Evolutionary conservation across 2,888 invertebrate genomes (phyloP).

Genomic region (Ichneumoninae sp.): DNA sequence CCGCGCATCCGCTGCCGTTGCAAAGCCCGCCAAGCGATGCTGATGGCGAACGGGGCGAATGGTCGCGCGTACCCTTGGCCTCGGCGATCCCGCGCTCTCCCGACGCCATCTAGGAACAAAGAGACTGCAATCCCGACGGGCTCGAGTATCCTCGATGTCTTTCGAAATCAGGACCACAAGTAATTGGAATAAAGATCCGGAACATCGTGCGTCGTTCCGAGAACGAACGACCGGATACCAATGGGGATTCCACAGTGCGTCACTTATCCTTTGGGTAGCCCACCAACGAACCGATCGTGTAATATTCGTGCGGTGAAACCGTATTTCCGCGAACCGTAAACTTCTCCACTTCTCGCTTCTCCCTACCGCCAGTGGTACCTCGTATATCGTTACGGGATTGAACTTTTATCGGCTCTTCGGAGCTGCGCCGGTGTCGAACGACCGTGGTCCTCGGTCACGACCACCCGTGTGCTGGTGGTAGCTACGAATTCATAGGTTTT

Average conservation of each 20-base stretch:
- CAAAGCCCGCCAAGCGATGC: constrained; percentile 34
- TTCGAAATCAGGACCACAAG: not conserved
- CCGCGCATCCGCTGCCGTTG: constrained; percentile 68
- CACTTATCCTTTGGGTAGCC: constrained; percentile 30
- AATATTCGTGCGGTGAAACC: constrained; percentile 26
- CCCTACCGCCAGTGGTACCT: constrained; percentile 18
- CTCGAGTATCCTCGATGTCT: not conserved
- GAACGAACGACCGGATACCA: constrained; percentile 58
- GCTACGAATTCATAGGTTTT: constrained; percentile 8
- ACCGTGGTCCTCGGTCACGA: not conserved
- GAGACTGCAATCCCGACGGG: constrained; percentile 34
- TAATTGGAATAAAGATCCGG: constrained; percentile 1
- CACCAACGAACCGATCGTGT: constrained; percentile 53
- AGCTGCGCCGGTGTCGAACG: constrained; percentile 35
- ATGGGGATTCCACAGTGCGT: constrained; percentile 60
- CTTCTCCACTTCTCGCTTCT: constrained; percentile 6
- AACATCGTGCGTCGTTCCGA: constrained; percentile 55
- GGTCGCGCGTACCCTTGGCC: constrained; percentile 76
- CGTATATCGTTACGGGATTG: constrained; percentile 18
- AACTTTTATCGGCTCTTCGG: constrained; percentile 47
- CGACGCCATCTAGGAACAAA: constrained; percentile 72
- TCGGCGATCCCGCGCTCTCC: constrained; percentile 73
- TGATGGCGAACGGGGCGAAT: constrained; percentile 55
- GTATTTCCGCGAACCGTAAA: constrained; percentile 51
- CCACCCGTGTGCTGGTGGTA: not conserved